Evolutionary conservation across 1,140 invertebrate genomes (phyloP).

Genomic region (Hydropsyche tenuis): DNA sequence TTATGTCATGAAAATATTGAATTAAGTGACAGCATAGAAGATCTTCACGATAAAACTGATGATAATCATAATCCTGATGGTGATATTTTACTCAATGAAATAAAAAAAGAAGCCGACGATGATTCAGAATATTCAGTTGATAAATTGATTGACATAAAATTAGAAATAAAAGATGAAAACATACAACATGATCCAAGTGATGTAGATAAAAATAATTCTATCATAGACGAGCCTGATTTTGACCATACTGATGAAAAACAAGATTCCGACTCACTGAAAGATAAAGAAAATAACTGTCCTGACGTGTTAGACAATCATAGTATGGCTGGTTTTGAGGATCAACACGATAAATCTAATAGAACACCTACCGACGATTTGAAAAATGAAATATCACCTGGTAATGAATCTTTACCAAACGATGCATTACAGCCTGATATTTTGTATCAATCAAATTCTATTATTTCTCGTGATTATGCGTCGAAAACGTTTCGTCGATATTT

Average conservation of each 20-base stretch:
- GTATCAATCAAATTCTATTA: not conserved
- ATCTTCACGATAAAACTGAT: not conserved
- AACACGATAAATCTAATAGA: not conserved
- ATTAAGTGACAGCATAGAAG: not conserved
- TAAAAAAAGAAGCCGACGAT: not conserved
- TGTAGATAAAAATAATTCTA: too few relatives aligned
- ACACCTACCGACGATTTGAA: too few relatives aligned
- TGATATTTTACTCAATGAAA: not conserved
- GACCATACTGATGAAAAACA: too few relatives aligned
- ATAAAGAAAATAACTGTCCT: not conserved
- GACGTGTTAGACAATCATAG: not conserved
- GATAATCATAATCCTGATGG: not conserved
- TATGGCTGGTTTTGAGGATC: not conserved
- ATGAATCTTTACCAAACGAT: not conserved
- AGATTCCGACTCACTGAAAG: too few relatives aligned
- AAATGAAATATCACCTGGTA: too few relatives aligned
- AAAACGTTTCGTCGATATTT: not conserved
- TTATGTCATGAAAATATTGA: too few relatives aligned
- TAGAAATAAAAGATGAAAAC: not conserved
- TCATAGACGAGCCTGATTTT: too few relatives aligned
- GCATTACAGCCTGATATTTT: not conserved
- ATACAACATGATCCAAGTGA: too few relatives aligned
- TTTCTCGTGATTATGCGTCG: not conserved
- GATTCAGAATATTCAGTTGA: not conserved
- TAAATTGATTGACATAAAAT: constrained; percentile 6